A percentile compares a stretch with the other conserved stretches of the same genome.
phyloP scores from a whole-genome alignment of 2,797 vertebrate genomes.

The Falco peregrinus region DNA sequence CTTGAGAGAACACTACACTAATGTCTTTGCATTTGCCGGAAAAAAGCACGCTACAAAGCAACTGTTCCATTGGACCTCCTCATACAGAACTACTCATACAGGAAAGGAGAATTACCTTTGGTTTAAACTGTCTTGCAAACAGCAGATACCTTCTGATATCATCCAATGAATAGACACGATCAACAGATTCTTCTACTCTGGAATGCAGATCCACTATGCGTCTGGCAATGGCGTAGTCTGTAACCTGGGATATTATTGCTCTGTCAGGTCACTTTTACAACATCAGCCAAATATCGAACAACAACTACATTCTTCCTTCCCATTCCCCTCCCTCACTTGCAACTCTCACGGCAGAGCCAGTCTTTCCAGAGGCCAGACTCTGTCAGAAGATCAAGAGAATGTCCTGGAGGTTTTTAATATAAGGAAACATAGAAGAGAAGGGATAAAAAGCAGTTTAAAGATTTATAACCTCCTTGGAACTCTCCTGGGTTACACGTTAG shows the following conservation, averaged over 20 bases:
- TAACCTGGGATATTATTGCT: constrained; percentile 81
- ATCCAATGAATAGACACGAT: constrained; percentile 92
- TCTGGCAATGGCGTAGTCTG: constrained; percentile 96
- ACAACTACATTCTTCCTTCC: background rate
- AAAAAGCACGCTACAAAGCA: background rate
- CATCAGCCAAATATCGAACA: background rate
- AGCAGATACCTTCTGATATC: constrained; percentile 96
- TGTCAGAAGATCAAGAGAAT: background rate
- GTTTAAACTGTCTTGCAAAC: constrained; percentile 97
- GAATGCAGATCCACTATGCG: constrained; percentile 97
- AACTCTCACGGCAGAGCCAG: background rate
- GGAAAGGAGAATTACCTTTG: constrained; percentile 83
- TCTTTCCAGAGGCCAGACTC: background rate
- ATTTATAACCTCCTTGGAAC: constrained; percentile 22
- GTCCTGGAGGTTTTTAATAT: background rate
- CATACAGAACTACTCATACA: background rate
- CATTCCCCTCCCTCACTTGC: background rate
- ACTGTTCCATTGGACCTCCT: background rate
- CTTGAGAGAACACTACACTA: background rate
- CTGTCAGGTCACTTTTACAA: background rate
- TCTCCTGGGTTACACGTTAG: background rate
- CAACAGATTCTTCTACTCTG: constrained; percentile 90
- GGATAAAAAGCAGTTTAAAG: constrained; percentile 7
- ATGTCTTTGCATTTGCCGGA: background rate
- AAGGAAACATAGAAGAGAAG: background rate